Evolutionary conservation across 2,888 invertebrate species (phyloP), one percentile per base, ranked within the genome.

Genomic region (Leptopterna dolabrata): DNA sequence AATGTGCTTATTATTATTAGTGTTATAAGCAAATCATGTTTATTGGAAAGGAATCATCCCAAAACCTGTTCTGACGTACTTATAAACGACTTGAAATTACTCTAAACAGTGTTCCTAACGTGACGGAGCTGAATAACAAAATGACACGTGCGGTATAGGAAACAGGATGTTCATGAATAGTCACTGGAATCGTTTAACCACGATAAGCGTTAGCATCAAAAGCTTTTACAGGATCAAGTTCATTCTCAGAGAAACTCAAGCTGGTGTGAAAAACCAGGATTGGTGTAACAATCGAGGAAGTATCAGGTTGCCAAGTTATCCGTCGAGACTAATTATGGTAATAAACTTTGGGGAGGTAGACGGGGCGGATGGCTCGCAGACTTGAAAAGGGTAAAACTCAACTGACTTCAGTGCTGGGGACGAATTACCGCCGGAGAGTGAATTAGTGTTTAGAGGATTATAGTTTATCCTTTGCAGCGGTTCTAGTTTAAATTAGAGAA

Each of bases 261-360:
- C 30, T 29, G 73, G 73, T 73, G 73, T 73, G 73, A 73, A 73
- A 73, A 36, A 73, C 30, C 14, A 63, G 63, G 63, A 63, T 36
- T 73, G n/a, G 73, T 36, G n/a, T 36, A 73, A 73, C 73, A 73
- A 73, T 73, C 73, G 73, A 73, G 73, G 73, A 73, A 73, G 73
- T 73, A 73, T 73, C 73, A 73, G 41, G 73, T 73, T 73, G n/a
- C 73, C n/a, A 19, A 73, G 73, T 73, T 73, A 73, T 73, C 73
- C 73, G 73, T 73, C 73, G 73, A 29, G 36, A 73, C 73, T 73
- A 73, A 73, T 73, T 73, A 73, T 73, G 73, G 73, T 73, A 73
- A 73, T 73, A 73, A 73, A 73, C 73, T 73, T 73, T 73, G 73
- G 73, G 30, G 41, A 4, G 36, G 73, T 24, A 63, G 24, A 63